Conservation (phyloP, 1,140 invertebrate species). For the Drosophila lowei region DNA sequence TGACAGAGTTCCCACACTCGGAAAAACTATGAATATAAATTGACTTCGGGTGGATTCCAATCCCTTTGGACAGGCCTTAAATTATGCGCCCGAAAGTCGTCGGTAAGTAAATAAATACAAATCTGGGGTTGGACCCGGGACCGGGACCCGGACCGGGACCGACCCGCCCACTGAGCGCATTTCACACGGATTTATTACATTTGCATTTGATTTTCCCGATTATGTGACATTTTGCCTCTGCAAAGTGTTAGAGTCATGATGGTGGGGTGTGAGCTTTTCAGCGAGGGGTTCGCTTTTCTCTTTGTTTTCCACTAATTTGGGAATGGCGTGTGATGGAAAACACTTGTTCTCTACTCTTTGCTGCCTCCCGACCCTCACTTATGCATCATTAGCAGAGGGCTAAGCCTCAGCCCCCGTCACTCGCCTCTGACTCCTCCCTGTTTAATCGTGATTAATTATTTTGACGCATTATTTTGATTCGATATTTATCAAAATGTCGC, state of each 20-base stretch:
- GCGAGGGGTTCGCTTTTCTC: neutral
- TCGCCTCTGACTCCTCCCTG: constrained; percentile 1
- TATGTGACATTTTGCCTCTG: constrained; percentile 62
- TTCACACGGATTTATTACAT: constrained; percentile 72
- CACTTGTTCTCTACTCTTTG: constrained; percentile 55
- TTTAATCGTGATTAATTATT: constrained; percentile 81
- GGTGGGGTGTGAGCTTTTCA: constrained; percentile 10
- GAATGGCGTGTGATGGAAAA: constrained; percentile 72
- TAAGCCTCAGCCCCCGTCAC: constrained; percentile 34
- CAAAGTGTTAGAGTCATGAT: constrained; percentile 44
- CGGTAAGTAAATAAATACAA: constrained; percentile 60
- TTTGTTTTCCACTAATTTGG: constrained; percentile 58
- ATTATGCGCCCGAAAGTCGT: constrained; percentile 62
- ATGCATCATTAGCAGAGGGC: constrained; percentile 62
- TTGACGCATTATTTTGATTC: constrained; percentile 80
- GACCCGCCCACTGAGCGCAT: constrained; percentile 44
- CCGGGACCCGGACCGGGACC: neutral
- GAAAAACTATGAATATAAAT: constrained; percentile 65
- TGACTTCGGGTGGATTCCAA: constrained; percentile 46
- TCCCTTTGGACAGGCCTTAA: constrained; percentile 55
- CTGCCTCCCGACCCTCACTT: constrained; percentile 53
- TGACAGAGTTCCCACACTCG: constrained; percentile 61
- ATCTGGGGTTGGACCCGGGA: constrained; percentile 29
- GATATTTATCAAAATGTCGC: constrained; percentile 80
- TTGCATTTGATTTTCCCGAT: constrained; percentile 61